Evolutionary conservation across 2,113 vertebrate species (phyloP).

Genomic region (Heptranchias perlo): DNA sequence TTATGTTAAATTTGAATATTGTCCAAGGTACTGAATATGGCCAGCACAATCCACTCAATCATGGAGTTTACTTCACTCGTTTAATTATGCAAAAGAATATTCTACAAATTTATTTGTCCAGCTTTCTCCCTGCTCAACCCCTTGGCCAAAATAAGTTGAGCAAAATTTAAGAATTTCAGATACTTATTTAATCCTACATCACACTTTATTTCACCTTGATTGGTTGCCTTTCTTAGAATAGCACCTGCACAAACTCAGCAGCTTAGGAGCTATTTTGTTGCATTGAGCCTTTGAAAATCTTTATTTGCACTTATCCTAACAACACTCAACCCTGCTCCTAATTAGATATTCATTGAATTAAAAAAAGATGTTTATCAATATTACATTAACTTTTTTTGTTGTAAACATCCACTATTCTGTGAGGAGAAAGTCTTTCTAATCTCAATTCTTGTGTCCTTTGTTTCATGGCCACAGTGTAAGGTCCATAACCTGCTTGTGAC

Average conservation of each 20-base stretch:
- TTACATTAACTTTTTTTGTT: neutral
- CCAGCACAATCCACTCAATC: neutral
- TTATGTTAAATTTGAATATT: neutral
- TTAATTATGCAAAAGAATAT: neutral
- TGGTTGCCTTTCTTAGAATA: neutral
- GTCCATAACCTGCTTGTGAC: neutral
- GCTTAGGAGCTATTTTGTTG: neutral
- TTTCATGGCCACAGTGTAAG: neutral
- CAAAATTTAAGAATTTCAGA: neutral
- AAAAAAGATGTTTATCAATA: neutral
- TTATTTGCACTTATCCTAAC: neutral
- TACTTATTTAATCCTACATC: neutral
- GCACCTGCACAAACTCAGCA: neutral
- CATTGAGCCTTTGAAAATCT: neutral
- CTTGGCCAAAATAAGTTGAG: neutral
- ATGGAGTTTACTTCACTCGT: neutral
- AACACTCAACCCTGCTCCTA: neutral
- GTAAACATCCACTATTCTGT: neutral
- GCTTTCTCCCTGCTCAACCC: no score
- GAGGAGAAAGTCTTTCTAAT: neutral
- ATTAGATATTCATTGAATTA: neutral
- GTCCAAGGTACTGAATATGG: neutral
- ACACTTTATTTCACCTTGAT: no score
- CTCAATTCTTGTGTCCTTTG: neutral
- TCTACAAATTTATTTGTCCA: neutral